Evolutionary conservation across 2,797 vertebrate genomes (phyloP), one percentile per base, ranked within the genome.

Genomic region (Natrix natrix): DNA sequence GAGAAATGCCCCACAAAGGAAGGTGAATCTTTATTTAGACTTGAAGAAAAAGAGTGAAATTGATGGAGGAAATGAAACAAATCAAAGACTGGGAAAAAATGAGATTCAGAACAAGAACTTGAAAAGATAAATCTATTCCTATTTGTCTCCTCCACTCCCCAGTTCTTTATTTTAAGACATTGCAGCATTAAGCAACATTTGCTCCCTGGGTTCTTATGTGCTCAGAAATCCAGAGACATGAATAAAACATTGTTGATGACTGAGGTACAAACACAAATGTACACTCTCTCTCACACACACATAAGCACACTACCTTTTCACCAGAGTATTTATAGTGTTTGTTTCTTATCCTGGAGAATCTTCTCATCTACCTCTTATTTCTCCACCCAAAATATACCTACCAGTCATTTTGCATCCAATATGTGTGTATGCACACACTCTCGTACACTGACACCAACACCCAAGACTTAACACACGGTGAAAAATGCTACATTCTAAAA

Each of bases 401-500:
- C 69, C n/a, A 37, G 1, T 74, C 69, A 37, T 37, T 74, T 2
- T 74, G 16, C 69, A 74, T 74, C 7, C 69, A 17, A 37, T 74
- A 17, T 0, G 2, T 32, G n/a, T 32, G n/a, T 32, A 3, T 0
- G 16, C 14, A 37, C 12, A n/a, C 28, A 63, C 12, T 54, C 55
- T 1, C 10, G 1, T 12, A n/a, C 13, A 69, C 28, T 12, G 5
- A 69, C 28, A 69, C n/a, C 32, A n/a, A 69, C n/a, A 69, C 12
- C 2, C 3, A 4, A 66, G 63, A 13, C 13, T 66, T 66, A n/a
- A n/a, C n/a, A 8, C 16, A 17, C 0, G 0, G n/a, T 7, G 16
- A 37, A 20, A 37, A 37, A 74, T 37, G 69, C 66, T 69, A 69
- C n/a, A 17, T 69, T 69, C 32, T 32, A 32, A 37, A 37, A 74